Conservation (phyloP, 1,140 invertebrate species). For the Adoxophyes honmai region DNA sequence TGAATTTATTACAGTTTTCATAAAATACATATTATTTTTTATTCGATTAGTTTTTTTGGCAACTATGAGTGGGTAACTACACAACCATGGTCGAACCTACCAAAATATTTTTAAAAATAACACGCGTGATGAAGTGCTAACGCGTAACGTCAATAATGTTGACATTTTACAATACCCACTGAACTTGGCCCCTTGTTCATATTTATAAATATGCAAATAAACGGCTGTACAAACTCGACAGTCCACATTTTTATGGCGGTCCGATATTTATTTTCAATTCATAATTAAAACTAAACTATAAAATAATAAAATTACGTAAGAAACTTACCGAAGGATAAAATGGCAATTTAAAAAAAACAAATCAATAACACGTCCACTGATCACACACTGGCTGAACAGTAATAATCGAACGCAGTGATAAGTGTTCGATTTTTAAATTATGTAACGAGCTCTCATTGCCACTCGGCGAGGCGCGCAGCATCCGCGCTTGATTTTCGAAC, state of each 20-base stretch:
- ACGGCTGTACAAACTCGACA: neutral
- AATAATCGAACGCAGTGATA: constrained; percentile 23
- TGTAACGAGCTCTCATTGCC: constrained; percentile 43
- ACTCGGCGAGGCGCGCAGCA: constrained; percentile 37
- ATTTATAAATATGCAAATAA: constrained; percentile 2
- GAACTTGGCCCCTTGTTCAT: neutral
- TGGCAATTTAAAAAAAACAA: neutral
- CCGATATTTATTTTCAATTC: neutral
- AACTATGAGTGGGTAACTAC: too few species aligned
- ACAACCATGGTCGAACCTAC: too few species aligned
- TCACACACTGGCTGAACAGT: constrained; percentile 26
- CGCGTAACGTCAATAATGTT: too few species aligned
- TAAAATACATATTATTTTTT: too few species aligned
- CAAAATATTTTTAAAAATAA: too few species aligned
- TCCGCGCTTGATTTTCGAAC: constrained; percentile 49
- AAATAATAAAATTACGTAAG: neutral
- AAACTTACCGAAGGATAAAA: constrained; percentile 2
- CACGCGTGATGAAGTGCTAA: too few species aligned
- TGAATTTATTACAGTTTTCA: too few species aligned
- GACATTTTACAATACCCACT: neutral
- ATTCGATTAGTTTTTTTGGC: too few species aligned
- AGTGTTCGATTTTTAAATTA: constrained; percentile 50
- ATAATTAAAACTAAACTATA: neutral
- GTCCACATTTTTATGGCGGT: neutral
- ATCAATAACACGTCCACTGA: constrained; percentile 24